These are phyloP conservation scores for Lapara coniferarum DNA, from an alignment of 2,888 invertebrate species.

Conservation along the genomic window DNA sequence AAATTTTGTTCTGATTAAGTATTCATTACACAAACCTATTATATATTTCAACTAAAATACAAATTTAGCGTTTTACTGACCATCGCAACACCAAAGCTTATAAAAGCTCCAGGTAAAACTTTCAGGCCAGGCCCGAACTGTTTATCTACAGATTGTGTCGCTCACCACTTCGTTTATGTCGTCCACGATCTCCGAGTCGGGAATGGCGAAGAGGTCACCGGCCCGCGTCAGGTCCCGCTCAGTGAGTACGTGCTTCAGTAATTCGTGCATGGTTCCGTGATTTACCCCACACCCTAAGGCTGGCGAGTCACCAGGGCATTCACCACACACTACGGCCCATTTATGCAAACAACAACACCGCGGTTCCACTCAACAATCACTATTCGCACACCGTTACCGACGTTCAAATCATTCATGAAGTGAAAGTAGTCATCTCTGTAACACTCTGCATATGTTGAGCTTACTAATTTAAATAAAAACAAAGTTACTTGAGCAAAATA, in stretches of 20 bases:
- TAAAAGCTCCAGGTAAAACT: background rate
- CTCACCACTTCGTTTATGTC: conserved; percentile 93
- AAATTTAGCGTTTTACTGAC: background rate
- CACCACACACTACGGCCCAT: conserved; percentile 37
- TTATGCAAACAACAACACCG: conserved; percentile 53
- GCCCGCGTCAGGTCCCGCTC: conserved; percentile 95
- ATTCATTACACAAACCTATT: conserved; percentile 2
- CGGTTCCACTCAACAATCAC: conserved; percentile 9
- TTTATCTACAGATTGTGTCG: background rate
- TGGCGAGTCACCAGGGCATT: conserved; percentile 21
- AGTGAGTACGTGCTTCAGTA: conserved; percentile 94
- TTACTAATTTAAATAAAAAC: conserved; percentile 38
- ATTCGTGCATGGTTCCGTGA: conserved; percentile 95
- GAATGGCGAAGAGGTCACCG: conserved; percentile 94
- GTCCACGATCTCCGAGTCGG: conserved; percentile 93
- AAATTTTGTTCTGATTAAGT: no score
- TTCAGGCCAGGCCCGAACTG: no score
- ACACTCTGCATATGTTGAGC: conserved; percentile 30
- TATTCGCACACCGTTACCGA: conserved; percentile 4
- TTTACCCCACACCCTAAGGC: conserved; percentile 74
- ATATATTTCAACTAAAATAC: background rate
- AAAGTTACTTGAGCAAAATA: conserved; percentile 46
- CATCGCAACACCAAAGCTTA: background rate
- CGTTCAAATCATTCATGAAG: conserved; percentile 33
- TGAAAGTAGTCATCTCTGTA: conserved; percentile 30